Conservation (phyloP, 2,113 vertebrate genomes). For the Glaucomys volans region DNA sequence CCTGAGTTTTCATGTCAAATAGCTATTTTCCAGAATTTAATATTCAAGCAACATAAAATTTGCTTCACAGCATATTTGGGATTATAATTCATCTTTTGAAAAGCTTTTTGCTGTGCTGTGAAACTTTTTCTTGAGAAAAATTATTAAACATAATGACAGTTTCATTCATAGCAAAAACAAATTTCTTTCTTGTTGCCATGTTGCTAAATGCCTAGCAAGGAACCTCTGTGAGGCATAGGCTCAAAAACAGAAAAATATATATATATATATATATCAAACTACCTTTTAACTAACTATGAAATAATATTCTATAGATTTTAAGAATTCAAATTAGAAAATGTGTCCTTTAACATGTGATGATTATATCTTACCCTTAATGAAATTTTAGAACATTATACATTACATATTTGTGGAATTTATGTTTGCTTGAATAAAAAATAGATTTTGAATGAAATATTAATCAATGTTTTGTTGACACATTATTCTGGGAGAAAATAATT, state of each 20-base stretch:
- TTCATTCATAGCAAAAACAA: conserved; percentile 19
- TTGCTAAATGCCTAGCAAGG: background rate
- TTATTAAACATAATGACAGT: conserved; percentile 9
- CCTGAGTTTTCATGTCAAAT: conserved; percentile 61
- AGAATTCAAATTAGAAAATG: background rate
- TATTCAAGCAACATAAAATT: conserved; percentile 60
- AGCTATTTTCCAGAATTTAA: conserved; percentile 70
- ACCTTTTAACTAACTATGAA: background rate
- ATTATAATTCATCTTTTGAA: conserved; percentile 56
- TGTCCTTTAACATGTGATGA: background rate
- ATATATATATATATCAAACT: background rate
- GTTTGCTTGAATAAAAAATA: background rate
- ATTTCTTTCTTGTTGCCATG: background rate
- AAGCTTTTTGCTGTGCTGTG: background rate
- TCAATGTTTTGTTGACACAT: background rate
- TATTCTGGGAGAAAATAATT: background rate
- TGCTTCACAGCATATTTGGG: background rate
- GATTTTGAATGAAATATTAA: background rate
- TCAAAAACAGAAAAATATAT: background rate
- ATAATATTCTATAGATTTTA: background rate
- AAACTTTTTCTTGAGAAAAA: conserved; percentile 64
- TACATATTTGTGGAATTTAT: background rate
- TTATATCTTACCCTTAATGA: background rate
- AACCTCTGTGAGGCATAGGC: background rate
- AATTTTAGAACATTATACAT: background rate